Percentiles rank a stretch among this genome's conserved stretches.
These are phyloP conservation scores for Trichopoda pennipes DNA, from an alignment of 2,888 invertebrate genomes.

Conservation along the genomic window DNA sequence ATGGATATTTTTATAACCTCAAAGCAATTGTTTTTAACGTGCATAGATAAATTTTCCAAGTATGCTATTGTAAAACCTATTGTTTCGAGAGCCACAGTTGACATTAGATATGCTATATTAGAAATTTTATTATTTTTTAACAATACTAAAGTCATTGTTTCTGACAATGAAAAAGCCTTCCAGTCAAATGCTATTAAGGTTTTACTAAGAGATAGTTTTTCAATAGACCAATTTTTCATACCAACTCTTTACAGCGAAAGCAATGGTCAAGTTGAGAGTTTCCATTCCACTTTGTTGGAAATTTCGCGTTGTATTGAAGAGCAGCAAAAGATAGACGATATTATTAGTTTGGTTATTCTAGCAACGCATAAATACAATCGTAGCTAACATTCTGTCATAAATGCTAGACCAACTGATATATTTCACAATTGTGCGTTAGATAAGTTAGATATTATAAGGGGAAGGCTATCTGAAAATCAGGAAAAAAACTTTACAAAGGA, in stretches of 20 bases:
- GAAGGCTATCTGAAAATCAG: no score
- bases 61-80: constrained; percentile 49
- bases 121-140: constrained; percentile 38
- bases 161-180: constrained; percentile 54
- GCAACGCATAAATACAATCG: constrained; percentile 59
- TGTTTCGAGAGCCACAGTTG: constrained; percentile 25
- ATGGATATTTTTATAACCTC: constrained; percentile 42
- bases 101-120: constrained; percentile 29
- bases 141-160: constrained; percentile 8
- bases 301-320: constrained; percentile 35
- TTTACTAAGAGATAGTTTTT: constrained; percentile 26
- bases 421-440: constrained; percentile 17
- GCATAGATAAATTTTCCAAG: constrained; percentile 59
- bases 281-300: constrained; percentile 48
- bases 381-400: constrained; percentile 45
- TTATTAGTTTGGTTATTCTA: constrained; percentile 54
- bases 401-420: constrained; percentile 11
- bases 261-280: constrained; percentile 59
- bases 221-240: constrained; percentile 21
- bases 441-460: constrained; percentile 22
- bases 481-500: constrained; percentile 23
- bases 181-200: constrained; percentile 42
- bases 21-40: constrained; percentile 26
- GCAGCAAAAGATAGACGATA: constrained; percentile 57
- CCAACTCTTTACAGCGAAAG: constrained; percentile 50